Percentiles rank a stretch among this genome's conserved stretches.
Evolutionary conservation across 2,797 vertebrate species (phyloP).

Genomic region (Syngnathus acus): DNA sequence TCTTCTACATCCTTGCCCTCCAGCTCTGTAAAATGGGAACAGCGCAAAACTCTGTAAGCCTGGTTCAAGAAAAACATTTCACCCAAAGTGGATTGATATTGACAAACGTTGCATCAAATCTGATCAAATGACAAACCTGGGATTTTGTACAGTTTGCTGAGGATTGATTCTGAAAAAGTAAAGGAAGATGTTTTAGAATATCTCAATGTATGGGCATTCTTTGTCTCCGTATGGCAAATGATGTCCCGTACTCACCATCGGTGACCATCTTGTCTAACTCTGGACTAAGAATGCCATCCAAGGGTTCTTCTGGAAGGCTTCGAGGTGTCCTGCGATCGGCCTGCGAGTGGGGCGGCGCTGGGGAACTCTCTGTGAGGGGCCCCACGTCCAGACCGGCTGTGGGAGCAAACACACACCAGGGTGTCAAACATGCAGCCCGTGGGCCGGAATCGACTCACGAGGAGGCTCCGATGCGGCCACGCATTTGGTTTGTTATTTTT

Average conservation of each 20-base stretch:
- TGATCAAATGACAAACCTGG: constrained; percentile 77
- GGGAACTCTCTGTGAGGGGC: constrained; percentile 75
- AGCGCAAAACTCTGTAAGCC: constrained; percentile 8
- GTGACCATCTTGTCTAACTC: constrained; percentile 99
- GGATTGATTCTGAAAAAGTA: constrained; percentile 84
- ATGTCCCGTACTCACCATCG: constrained; percentile 78
- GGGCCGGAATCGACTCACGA: too few relatives aligned
- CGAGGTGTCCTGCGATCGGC: constrained; percentile 73
- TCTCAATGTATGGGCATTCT: background rate
- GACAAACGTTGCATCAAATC: constrained; percentile 1
- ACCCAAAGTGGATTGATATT: background rate
- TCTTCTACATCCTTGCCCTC: constrained; percentile 98
- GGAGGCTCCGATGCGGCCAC: too few relatives aligned
- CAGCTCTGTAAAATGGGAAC: constrained; percentile 74
- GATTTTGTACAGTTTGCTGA: constrained; percentile 97
- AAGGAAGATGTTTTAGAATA: background rate
- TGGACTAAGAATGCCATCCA: constrained; percentile 95
- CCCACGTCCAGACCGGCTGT: constrained; percentile 85
- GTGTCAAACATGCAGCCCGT: too few relatives aligned
- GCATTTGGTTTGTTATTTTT: background rate
- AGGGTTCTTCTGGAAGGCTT: constrained; percentile 82
- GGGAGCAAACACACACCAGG: constrained; percentile 45
- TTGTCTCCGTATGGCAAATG: background rate
- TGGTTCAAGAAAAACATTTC: background rate
- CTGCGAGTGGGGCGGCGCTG: constrained; percentile 73